Percentiles rank a stretch among this genome's conserved stretches.
Evolutionary conservation across 2,888 invertebrate genomes (phyloP).

Genomic region (Auanema sp.): DNA sequence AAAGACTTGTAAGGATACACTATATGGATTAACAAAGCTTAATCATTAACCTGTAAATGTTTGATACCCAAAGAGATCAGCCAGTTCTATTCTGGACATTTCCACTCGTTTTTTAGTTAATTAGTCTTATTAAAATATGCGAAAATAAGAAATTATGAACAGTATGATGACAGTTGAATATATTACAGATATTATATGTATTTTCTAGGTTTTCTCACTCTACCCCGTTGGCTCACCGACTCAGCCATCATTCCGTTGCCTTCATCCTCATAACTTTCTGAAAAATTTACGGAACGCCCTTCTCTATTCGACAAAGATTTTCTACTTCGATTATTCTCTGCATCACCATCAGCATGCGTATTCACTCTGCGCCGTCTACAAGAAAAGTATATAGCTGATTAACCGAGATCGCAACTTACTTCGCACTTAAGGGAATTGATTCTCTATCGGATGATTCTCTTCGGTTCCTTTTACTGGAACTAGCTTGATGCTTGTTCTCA

Average conservation of each 20-base stretch:
- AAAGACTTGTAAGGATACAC: too few species aligned
- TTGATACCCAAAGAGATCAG: too few species aligned
- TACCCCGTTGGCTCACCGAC: constrained; percentile 17
- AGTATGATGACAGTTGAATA: constrained; percentile 1
- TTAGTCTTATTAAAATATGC: too few species aligned
- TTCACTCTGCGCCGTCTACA: too few species aligned
- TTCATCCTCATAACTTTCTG: constrained; percentile 3
- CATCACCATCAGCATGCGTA: too few species aligned
- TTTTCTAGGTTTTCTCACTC: constrained; percentile 6
- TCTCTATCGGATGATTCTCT: background rate
- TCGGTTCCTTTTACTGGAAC: background rate
- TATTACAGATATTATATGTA: background rate
- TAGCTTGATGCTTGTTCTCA: background rate
- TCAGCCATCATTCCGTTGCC: background rate
- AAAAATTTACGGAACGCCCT: too few species aligned
- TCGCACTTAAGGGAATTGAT: background rate
- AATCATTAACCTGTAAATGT: too few species aligned
- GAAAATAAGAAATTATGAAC: background rate
- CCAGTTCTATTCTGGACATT: background rate
- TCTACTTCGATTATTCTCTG: too few species aligned
- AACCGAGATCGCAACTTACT: too few species aligned
- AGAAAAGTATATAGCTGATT: too few species aligned
- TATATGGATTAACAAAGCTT: too few species aligned
- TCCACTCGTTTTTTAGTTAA: background rate
- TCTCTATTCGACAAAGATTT: too few species aligned